phyloP scores from a whole-genome alignment of 1,140 invertebrate genomes.

The Nomia melanderi region DNA sequence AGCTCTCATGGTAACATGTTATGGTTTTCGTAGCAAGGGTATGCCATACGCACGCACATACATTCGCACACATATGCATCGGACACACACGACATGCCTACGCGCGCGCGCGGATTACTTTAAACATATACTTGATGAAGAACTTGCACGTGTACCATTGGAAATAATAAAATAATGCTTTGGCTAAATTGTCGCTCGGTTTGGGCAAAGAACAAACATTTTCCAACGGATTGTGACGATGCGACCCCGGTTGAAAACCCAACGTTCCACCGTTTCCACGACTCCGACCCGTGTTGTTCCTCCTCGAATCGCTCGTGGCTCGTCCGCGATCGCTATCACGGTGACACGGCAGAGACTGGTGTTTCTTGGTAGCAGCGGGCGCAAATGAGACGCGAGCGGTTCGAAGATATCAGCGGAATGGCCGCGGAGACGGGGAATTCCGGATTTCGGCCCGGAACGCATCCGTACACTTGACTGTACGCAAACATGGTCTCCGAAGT shows the following conservation, averaged over 20 bases:
- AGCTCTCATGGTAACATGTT: too few species aligned
- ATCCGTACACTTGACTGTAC: neutral
- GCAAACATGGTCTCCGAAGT: neutral
- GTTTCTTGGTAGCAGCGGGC: too few species aligned
- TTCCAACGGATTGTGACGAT: neutral
- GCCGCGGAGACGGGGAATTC: neutral
- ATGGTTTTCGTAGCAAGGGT: too few species aligned
- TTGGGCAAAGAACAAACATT: constrained; percentile 16
- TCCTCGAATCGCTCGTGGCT: too few species aligned
- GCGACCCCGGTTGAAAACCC: neutral
- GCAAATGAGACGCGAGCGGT: too few species aligned
- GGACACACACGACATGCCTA: neutral
- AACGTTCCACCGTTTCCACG: neutral
- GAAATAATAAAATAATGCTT: constrained; percentile 14
- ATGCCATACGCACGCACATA: neutral
- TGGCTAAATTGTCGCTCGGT: neutral
- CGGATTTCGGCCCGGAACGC: neutral
- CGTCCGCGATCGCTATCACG: too few species aligned
- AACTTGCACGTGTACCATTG: neutral
- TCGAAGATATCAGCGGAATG: neutral
- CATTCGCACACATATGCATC: neutral
- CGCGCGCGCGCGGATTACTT: neutral
- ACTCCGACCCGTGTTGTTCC: too few species aligned
- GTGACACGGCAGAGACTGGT: too few species aligned
- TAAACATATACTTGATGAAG: neutral